Evolutionary conservation across 2,888 invertebrate genomes (phyloP).

Genomic region (Lomographa bimaculata): DNA sequence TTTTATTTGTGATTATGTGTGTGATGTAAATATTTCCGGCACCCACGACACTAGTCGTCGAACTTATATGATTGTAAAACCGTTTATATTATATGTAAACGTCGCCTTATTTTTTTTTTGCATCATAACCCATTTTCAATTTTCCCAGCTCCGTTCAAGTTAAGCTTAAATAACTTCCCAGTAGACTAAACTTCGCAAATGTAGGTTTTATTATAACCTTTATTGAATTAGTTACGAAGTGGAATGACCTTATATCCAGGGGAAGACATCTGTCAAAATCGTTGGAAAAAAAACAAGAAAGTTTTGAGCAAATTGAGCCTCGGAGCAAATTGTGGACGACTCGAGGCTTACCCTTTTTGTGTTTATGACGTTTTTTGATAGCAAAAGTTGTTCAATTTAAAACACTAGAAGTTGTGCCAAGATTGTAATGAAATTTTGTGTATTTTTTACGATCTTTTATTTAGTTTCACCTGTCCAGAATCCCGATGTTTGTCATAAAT

Average conservation of each 20-base stretch:
- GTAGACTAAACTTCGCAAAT: slow-evolving; percentile 25
- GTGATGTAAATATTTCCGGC: too few species aligned
- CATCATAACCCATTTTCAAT: too few species aligned
- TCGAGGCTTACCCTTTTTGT: slow-evolving; percentile 26
- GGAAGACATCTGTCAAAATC: slow-evolving; percentile 49
- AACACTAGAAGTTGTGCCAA: slow-evolving; percentile 13
- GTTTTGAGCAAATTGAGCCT: slow-evolving; percentile 40
- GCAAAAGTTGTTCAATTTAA: slow-evolving; percentile 24
- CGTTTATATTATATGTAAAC: too few species aligned
- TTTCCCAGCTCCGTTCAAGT: too few species aligned
- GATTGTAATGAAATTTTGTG: background rate
- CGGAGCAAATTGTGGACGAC: slow-evolving; percentile 34
- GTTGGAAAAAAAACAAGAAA: slow-evolving; percentile 39
- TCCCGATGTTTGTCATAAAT: too few species aligned
- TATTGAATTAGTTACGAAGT: slow-evolving; percentile 47
- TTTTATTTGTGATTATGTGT: too few species aligned
- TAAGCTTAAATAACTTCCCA: slow-evolving; percentile 19
- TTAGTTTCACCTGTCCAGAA: too few species aligned
- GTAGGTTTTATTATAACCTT: slow-evolving; percentile 34
- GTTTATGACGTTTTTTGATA: slow-evolving; percentile 19
- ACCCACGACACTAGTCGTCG: too few species aligned
- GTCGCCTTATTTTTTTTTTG: too few species aligned
- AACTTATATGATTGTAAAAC: too few species aligned
- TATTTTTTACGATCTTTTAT: too few species aligned
- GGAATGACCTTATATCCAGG: slow-evolving; percentile 39